Evolutionary conservation across 2,888 invertebrate genomes (phyloP).

Genomic region (Imbricaverruca yamaguchii): DNA sequence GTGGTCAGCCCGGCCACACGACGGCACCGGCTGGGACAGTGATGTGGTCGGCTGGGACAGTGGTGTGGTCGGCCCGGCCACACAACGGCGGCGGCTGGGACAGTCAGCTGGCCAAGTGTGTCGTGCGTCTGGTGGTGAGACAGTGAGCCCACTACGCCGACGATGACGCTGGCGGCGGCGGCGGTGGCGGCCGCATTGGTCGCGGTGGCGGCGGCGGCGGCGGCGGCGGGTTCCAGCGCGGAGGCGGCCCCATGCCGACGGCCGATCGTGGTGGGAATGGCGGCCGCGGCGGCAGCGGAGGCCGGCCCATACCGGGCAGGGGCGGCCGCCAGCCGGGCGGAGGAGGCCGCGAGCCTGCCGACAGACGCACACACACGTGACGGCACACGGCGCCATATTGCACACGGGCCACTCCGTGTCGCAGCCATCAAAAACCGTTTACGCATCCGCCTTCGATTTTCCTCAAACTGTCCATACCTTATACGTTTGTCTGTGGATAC

Average conservation of each 20-base stretch:
- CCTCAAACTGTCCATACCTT: no score
- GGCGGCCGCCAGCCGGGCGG: slow-evolving; percentile 62
- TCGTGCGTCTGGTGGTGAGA: no score
- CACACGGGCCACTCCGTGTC: neutral
- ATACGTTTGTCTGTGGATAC: no score
- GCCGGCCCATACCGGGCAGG: slow-evolving; percentile 48
- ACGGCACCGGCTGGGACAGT: no score
- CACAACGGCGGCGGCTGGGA: no score
- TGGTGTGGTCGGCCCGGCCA: no score
- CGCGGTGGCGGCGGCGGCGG: slow-evolving; percentile 35
- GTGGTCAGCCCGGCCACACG: no score
- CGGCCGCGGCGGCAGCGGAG: slow-evolving; percentile 49
- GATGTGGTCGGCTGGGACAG: no score
- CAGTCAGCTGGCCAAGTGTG: no score
- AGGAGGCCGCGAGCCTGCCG: slow-evolving; percentile 44
- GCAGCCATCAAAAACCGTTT: neutral
- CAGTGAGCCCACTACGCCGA: no score
- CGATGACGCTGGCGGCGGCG: slow-evolving; percentile 2
- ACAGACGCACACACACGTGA: neutral
- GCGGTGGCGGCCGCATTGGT: slow-evolving; percentile 24
- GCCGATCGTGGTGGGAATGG: slow-evolving; percentile 37
- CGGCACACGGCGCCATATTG: neutral
- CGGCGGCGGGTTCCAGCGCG: slow-evolving; percentile 52
- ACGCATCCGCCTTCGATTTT: no score
- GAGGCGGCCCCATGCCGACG: slow-evolving; percentile 44